A percentile compares a stretch with the other conserved stretches of the same genome.
Conservation (phyloP, 2,797 vertebrate species). For the Moxostoma hubbsi region DNA sequence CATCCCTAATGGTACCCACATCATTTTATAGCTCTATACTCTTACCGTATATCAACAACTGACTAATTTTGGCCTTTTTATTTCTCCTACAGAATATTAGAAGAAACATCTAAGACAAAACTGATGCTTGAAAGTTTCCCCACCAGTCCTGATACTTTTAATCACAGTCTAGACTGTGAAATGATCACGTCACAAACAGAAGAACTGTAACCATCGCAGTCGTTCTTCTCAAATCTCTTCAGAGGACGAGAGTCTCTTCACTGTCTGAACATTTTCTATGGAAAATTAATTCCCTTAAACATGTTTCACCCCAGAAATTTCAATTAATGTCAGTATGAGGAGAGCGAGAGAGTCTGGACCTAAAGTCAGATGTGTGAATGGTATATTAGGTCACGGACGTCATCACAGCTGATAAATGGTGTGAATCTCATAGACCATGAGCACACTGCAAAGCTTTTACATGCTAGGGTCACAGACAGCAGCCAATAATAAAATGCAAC, state of each 20-base stretch:
- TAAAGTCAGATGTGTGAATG: constrained; percentile 65
- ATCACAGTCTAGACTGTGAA: constrained; percentile 9
- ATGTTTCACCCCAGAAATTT: constrained; percentile 83
- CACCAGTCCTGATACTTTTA: not conserved
- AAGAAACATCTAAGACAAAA: not conserved
- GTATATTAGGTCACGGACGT: constrained; percentile 75
- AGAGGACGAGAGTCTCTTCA: constrained; percentile 47
- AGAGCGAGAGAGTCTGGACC: constrained; percentile 24
- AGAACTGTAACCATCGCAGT: not conserved
- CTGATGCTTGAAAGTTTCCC: not conserved
- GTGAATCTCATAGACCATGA: too few relatives aligned
- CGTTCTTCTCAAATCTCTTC: constrained; percentile 54
- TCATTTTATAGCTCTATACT: not conserved
- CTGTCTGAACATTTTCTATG: constrained; percentile 80
- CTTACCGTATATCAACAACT: too few relatives aligned
- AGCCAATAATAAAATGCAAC: too few relatives aligned
- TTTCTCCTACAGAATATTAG: not conserved
- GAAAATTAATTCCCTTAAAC: constrained; percentile 86
- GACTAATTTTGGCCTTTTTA: not conserved
- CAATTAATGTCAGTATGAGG: constrained; percentile 76
- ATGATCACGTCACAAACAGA: not conserved
- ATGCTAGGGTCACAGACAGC: too few relatives aligned
- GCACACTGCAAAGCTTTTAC: too few relatives aligned
- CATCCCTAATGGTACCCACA: not conserved
- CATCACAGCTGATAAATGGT: constrained; percentile 60